Conservation (phyloP, 2,888 invertebrate genomes). For the Apotomis turbidana region DNA sequence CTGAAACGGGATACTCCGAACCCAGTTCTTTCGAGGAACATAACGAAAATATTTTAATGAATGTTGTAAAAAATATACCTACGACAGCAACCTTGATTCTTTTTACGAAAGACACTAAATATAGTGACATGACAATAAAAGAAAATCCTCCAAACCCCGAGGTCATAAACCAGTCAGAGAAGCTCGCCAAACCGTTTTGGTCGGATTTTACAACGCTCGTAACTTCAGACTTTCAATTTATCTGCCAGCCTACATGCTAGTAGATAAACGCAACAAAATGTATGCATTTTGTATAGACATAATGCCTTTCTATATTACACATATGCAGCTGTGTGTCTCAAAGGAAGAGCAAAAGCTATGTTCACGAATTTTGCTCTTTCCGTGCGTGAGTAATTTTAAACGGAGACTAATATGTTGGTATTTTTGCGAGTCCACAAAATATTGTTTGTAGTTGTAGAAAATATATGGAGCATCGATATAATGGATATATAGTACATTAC, state of each 20-base stretch:
- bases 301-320: neutral
- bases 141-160: conserved; percentile 17
- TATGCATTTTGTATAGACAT: neutral
- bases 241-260: conserved; percentile 10
- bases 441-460: neutral
- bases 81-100: too few relatives aligned
- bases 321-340: neutral
- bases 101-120: neutral
- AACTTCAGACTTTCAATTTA: conserved; percentile 38
- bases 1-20: too few relatives aligned
- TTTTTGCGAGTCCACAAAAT: neutral
- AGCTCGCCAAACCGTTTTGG: conserved; percentile 31
- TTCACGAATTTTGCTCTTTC: neutral
- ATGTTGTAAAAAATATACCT: too few relatives aligned
- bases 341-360: neutral
- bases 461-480: neutral
- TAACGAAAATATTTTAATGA: too few relatives aligned
- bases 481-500: too few relatives aligned
- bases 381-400: neutral
- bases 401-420: neutral
- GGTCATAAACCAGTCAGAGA: conserved; percentile 24
- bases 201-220: conserved; percentile 22
- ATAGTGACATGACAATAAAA: conserved; percentile 22
- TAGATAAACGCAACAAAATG: neutral
- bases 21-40: too few relatives aligned